Evolutionary conservation across 2,888 invertebrate species (phyloP).

Genomic region (Agriopis leucophaearia): DNA sequence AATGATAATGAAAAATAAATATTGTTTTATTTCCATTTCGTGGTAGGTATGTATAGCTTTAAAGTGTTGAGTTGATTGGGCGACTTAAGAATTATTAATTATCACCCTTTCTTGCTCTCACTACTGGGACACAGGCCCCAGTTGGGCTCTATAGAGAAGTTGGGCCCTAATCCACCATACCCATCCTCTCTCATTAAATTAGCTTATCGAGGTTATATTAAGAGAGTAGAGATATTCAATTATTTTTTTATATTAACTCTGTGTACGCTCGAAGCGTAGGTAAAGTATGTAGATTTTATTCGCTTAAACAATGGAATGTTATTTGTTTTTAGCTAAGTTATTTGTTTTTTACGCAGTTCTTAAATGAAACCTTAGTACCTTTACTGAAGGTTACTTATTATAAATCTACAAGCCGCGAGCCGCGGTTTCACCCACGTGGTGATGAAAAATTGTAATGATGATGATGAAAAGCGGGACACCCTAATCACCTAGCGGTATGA

Average conservation of each 20-base stretch:
- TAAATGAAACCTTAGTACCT: background rate
- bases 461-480: no score
- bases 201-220: no score
- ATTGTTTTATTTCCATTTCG: slow-evolving; percentile 17
- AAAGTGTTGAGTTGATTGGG: background rate
- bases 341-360: slow-evolving; percentile 2
- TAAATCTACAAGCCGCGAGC: no score
- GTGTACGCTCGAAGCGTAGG: background rate
- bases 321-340: background rate
- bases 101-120: no score
- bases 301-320: slow-evolving; percentile 20
- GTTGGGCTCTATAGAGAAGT: no score
- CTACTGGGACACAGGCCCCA: no score
- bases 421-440: no score
- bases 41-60: background rate
- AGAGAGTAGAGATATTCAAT: background rate
- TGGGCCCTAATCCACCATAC: no score
- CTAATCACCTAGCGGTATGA: no score
- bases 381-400: background rate
- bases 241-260: background rate
- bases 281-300: slow-evolving; percentile 48
- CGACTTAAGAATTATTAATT: no score
- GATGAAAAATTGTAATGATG: no score
- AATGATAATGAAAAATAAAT: slow-evolving; percentile 41
- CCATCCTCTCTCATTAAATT: no score